Evolutionary conservation across 1,140 invertebrate species (phyloP).

Genomic region (Procambarus clarkii): DNA sequence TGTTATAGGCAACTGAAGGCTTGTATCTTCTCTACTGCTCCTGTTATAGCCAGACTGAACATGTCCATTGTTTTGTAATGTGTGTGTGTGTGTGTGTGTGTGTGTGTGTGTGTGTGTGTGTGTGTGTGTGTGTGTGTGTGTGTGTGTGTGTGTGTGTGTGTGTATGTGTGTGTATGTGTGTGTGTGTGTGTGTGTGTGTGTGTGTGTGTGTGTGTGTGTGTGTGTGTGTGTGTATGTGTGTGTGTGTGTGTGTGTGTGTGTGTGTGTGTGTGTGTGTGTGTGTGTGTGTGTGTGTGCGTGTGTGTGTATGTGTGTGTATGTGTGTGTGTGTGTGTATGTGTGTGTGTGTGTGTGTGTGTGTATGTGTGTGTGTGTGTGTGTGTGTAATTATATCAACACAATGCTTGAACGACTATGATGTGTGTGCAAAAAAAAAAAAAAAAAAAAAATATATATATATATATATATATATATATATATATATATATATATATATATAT

Average conservation of each 20-base stretch:
- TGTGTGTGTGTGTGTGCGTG: constrained; percentile 13
- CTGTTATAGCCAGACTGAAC: background rate
- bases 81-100: constrained; percentile 16
- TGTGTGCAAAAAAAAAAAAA: too few relatives aligned
- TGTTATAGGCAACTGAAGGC: too few relatives aligned
- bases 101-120: constrained; percentile 17
- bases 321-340: background rate
- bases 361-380: background rate
- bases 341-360: background rate
- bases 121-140: constrained; percentile 27
- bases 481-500: too few relatives aligned
- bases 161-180: background rate
- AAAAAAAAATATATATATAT: too few relatives aligned
- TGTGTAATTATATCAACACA: too few relatives aligned
- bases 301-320: background rate
- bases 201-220: constrained; percentile 5
- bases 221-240: constrained; percentile 8
- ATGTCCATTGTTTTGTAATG: background rate
- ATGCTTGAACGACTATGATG: too few relatives aligned
- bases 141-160: background rate
- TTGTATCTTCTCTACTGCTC: too few relatives aligned
- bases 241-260: constrained; percentile 7
- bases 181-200: constrained; percentile 12
- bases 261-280: constrained; percentile 28
- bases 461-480: too few relatives aligned